Conservation (phyloP, 1,140 invertebrate species). For the Drosophila navojoa region DNA sequence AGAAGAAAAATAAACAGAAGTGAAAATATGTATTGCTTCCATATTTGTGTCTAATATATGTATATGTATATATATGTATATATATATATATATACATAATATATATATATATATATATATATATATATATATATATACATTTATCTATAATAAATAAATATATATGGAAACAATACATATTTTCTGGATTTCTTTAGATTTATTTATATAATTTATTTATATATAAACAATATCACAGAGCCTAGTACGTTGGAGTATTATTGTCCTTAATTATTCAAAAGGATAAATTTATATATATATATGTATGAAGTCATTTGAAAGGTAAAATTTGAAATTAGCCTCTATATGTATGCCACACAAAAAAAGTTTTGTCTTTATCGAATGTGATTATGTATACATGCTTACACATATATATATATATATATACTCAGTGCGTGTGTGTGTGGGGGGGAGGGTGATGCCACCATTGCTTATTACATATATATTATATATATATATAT, state of each 20-base stretch:
- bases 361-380: no score
- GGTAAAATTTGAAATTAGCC: background rate
- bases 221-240: background rate
- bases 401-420: background rate
- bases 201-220: no score
- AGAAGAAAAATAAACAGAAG: background rate
- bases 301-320: background rate
- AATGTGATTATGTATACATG: no score
- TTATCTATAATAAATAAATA: no score
- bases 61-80: slow-evolving; percentile 1
- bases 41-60: slow-evolving; percentile 21
- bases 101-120: slow-evolving; percentile 1
- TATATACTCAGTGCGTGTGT: no score
- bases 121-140: slow-evolving; percentile 1
- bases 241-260: background rate
- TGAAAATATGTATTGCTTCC: slow-evolving; percentile 5
- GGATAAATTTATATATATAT: slow-evolving; percentile 4
- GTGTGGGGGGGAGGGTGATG: no score
- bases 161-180: no score
- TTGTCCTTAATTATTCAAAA: slow-evolving; percentile 6
- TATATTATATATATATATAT: no score
- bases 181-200: no score
- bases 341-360: no score
- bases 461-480: no score
- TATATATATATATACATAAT: slow-evolving; percentile 14